Evolutionary conservation across 2,797 vertebrate species (phyloP), one percentile per base, ranked within the genome.

Genomic region (Bryconaethiops microstoma): DNA sequence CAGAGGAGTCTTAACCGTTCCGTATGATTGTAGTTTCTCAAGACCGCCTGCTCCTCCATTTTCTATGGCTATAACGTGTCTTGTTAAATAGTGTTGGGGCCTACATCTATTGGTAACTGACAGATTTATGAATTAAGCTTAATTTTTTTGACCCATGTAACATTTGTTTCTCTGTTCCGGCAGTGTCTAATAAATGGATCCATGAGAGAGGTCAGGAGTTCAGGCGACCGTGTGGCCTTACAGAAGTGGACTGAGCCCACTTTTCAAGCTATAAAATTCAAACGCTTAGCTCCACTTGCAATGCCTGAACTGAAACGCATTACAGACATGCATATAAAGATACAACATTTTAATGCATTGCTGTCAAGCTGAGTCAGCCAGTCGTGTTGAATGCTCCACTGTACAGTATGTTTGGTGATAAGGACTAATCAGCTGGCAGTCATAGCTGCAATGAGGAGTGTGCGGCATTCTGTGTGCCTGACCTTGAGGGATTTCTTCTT

Each of bases 111-210:
- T 29, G 29, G 29, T 29, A 29, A 29, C 3, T 29, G 29, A 29
- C 29, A 29, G n/a, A n/a, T 29, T 29, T 29, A 29, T 29, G 29
- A 29, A 29, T 29, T 42, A 42, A 7, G 9, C 9, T 42, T 42
- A 42, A 7, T 42, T 42, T 42, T 42, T 42, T 42, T 42, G 5
- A 42, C 6, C 42, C 42, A 42, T 42, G 6, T 42, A 42, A 55
- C 25, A 75, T 83, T 77, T 0, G n/a, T 39, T 25, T 73, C 54
- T 59, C 9, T 74, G n/a, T 5, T 60, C 67, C 81, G 42, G 76
- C 92, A 99, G 98, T 99, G 86, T 98, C 98, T 67, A 99, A 99
- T 91, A 99, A 99, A 87, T 99, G 98, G 98, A 95, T 99, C 88
- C 98, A 99, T 0, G 98, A 99, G 91, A 92, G 98, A 90, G 98